Conservation (phyloP, 2,797 vertebrate species). For the Amazona finschi region DNA sequence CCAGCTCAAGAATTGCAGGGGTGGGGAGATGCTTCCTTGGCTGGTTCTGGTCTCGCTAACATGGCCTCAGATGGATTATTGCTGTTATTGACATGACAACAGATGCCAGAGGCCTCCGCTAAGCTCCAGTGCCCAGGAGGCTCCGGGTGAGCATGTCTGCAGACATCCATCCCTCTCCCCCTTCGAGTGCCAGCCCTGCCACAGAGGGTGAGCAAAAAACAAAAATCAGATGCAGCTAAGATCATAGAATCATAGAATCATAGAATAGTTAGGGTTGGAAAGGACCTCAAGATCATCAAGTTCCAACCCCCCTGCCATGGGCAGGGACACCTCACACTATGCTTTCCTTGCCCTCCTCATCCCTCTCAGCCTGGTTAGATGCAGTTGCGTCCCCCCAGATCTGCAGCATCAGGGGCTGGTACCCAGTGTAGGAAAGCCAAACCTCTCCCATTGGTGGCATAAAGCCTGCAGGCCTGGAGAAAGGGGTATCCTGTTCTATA, state of each 20-base stretch:
- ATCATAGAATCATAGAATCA: no score
- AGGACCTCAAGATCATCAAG: no score
- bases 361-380: not conserved
- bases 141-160: not conserved
- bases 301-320: no score
- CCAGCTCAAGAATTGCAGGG: not conserved
- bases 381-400: accelerated
- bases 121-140: not conserved
- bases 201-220: accelerated
- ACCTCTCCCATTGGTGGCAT: not conserved
- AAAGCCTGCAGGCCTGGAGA: not conserved
- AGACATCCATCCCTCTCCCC: not conserved
- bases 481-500: not conserved
- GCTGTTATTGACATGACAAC: not conserved
- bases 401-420: not conserved
- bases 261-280: no score
- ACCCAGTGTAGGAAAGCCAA: accelerated
- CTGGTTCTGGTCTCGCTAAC: not conserved
- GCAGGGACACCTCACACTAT: no score
- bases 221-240: not conserved
- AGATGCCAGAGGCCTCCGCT: not conserved
- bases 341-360: not conserved
- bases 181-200: not conserved
- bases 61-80: not conserved
- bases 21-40: not conserved